phyloP scores from a whole-genome alignment of 2,113 vertebrate species.

The Nibea coibor region DNA sequence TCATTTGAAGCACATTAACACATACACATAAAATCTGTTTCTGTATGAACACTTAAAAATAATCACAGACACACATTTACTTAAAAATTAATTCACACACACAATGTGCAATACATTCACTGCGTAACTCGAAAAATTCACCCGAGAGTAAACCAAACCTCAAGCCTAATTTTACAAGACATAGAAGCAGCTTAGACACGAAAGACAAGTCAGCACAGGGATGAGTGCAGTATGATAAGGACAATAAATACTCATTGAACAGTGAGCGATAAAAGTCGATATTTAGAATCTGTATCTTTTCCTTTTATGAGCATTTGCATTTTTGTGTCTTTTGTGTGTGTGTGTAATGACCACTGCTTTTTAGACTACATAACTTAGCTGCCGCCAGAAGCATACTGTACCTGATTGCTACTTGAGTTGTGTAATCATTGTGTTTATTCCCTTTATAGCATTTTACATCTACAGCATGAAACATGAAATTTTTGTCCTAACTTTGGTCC shows the following conservation, averaged over 20 bases:
- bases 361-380: neutral
- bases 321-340: neutral
- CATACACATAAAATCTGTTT: constrained; percentile 9
- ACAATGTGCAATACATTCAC: constrained; percentile 44
- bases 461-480: constrained; percentile 5
- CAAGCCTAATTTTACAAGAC: constrained; percentile 9
- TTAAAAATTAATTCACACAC: constrained; percentile 22
- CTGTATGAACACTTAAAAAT: neutral
- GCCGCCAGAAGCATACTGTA: constrained; percentile 1
- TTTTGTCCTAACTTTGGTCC: constrained; percentile 25
- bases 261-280: constrained; percentile 5
- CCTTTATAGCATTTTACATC: constrained; percentile 41
- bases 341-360: neutral
- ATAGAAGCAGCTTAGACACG: constrained; percentile 24
- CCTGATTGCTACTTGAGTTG: neutral
- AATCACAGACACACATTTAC: neutral
- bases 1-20: neutral
- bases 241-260: constrained; percentile 9
- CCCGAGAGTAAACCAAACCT: neutral
- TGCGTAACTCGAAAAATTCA: neutral
- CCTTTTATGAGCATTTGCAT: neutral
- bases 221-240: constrained; percentile 17
- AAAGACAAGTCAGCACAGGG: constrained; percentile 5
- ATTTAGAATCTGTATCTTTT: neutral
- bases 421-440: constrained; percentile 14